These are phyloP conservation scores for Acleris cristana DNA, from an alignment of 2,888 invertebrate species.

Conservation along the genomic window DNA sequence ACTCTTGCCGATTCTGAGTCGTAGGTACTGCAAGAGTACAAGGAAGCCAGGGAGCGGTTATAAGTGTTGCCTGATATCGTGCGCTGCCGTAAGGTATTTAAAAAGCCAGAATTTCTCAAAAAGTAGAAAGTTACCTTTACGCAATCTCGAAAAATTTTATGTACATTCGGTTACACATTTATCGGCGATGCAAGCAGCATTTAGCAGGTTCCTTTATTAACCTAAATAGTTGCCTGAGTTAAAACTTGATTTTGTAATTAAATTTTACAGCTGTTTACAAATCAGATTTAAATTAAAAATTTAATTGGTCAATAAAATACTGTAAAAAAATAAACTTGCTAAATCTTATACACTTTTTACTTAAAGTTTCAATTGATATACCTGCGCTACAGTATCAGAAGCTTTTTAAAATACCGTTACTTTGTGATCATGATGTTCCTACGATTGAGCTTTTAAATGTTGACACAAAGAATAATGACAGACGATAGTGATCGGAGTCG, in stretches of 20 bases:
- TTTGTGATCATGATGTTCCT: constrained; percentile 50
- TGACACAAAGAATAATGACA: constrained; percentile 65
- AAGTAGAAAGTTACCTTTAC: constrained; percentile 35
- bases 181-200: constrained; percentile 2
- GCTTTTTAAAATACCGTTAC: constrained; percentile 40
- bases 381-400: not conserved
- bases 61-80: not conserved
- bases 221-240: not conserved
- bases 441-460: constrained; percentile 68
- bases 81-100: constrained; percentile 4
- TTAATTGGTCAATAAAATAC: too few relatives aligned
- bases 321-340: too few relatives aligned
- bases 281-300: too few relatives aligned
- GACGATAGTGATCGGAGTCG: constrained; percentile 54
- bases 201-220: constrained; percentile 7
- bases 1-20: too few relatives aligned
- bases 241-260: too few relatives aligned
- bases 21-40: not conserved
- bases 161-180: constrained; percentile 1
- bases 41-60: not conserved
- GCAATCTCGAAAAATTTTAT: constrained; percentile 21
- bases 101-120: constrained; percentile 22
- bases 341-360: too few relatives aligned
- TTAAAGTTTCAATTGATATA: too few relatives aligned
- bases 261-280: too few relatives aligned